Conservation (phyloP, 2,888 invertebrate species). For the Trisateles emortualis region DNA sequence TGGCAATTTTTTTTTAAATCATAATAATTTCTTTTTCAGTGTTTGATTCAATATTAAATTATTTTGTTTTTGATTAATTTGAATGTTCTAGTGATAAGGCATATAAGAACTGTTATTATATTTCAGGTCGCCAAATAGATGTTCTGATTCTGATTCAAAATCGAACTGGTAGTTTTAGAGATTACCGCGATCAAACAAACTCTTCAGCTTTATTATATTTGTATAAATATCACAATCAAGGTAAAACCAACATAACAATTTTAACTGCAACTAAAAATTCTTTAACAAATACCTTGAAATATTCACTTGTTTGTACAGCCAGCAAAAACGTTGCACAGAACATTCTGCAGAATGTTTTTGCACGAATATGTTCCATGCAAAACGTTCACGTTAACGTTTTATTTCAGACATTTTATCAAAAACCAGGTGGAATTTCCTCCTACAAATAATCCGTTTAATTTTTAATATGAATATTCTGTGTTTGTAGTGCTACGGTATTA, state of each 20-base stretch:
- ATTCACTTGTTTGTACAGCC: constrained; percentile 2
- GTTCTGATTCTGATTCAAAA: too few relatives aligned
- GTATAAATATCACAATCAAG: background rate
- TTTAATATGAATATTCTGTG: constrained; percentile 11
- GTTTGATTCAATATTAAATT: too few relatives aligned
- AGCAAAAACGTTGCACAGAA: background rate
- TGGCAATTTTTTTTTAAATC: too few relatives aligned
- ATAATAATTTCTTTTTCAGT: too few relatives aligned
- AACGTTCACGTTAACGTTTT: constrained; percentile 9
- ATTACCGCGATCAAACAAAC: too few relatives aligned
- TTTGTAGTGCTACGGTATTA: background rate
- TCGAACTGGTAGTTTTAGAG: too few relatives aligned
- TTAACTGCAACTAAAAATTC: background rate
- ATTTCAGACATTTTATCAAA: constrained; percentile 12
- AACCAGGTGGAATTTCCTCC: constrained; percentile 8
- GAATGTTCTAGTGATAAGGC: too few relatives aligned
- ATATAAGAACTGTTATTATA: too few relatives aligned
- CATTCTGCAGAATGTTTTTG: constrained; percentile 4
- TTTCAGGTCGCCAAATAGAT: too few relatives aligned
- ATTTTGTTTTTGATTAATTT: too few relatives aligned
- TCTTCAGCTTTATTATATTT: background rate
- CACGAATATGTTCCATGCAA: constrained; percentile 9
- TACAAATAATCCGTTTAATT: constrained; percentile 15
- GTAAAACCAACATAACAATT: background rate
- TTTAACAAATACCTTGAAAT: constrained; percentile 1